These are phyloP conservation scores for Phyllostomus hastatus DNA, from an alignment of 2,113 vertebrate species.

Conservation along the genomic window DNA sequence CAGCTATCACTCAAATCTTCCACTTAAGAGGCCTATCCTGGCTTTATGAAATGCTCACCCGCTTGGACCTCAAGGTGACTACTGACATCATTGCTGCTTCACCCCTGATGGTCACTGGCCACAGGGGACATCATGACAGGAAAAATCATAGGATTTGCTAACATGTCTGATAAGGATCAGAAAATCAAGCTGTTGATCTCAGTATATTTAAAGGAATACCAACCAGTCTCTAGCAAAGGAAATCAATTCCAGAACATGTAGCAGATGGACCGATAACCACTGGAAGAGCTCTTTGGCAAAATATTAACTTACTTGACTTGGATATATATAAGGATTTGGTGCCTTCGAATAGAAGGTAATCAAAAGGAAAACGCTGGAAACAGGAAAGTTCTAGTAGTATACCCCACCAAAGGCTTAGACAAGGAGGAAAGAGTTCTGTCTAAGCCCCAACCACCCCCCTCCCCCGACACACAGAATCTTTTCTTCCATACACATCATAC, in stretches of 20 bases:
- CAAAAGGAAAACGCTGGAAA: neutral
- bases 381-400: neutral
- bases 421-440: neutral
- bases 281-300: slow-evolving; percentile 44
- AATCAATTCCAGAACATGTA: slow-evolving; percentile 70
- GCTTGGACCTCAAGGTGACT: slow-evolving; percentile 14
- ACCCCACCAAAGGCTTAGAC: neutral
- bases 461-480: neutral
- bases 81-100: slow-evolving; percentile 27
- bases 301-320: slow-evolving; percentile 13
- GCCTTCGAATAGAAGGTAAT: slow-evolving; percentile 9
- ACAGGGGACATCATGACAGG: slow-evolving; percentile 4
- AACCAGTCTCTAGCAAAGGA: slow-evolving; percentile 48
- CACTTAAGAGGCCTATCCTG: neutral
- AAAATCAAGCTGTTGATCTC: slow-evolving; percentile 64
- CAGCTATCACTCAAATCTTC: neutral
- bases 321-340: neutral
- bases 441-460: neutral
- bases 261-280: slow-evolving; percentile 57
- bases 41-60: neutral
- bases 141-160: slow-evolving; percentile 69
- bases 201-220: slow-evolving; percentile 59
- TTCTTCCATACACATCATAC: neutral
- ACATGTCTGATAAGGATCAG: slow-evolving; percentile 63
- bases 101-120: neutral